Base-by-base conservation (phyloP, 2,113 vertebrate genomes). In the Chascanopsetta lugubris region DNA sequence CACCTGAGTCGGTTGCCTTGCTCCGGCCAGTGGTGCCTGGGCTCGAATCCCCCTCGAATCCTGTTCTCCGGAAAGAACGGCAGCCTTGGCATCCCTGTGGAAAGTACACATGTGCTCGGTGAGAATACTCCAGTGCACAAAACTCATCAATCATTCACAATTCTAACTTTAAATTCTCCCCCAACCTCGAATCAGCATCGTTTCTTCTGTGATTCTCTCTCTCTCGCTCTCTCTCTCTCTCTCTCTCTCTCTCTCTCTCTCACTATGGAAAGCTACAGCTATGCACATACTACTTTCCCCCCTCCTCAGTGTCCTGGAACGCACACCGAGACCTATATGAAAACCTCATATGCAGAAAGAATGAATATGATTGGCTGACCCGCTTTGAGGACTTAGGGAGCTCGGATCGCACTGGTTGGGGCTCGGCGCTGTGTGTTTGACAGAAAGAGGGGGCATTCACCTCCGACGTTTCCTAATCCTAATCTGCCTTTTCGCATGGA, bases 1-100 rank as follows among this genome's bases (percentile, higher is more conserved):
- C 40, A 84, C 92, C 89, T 82, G 56, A 93, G 91, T 62, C 93
- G 77, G 57, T 93, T 93, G 49, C 93, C 93, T 67, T 93, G 91
- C 47, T 91, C 88, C 8, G 92, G 93, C 93, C 93, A 93, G 61
- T 78, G 83, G 68, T 93, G 91, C 10, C 77, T 73, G 2, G 77
- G 83, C 59, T 85, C 87, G 40, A 87, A 79, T 11, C 72, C 76
- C 43, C 40, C 87, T 46, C 86, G 83, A 29, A 66, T 47, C 58
- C 89, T 80, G 73, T 91, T 90, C 17, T 92, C 89, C 0, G 82
- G 87, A 42, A 93, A 84, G 75, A 91, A 91, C 54, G 91, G 91
- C 71, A 92, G 82, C 55, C 45, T 79, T 2, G 90, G 91, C 72
- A 92, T 69, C 69, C 79, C 92, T 93, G 85, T 13, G 27, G 26